Evolutionary conservation across 2,888 invertebrate genomes (phyloP), one percentile per base, ranked within the genome.

Genomic region (Hirtodrosophila confusa): DNA sequence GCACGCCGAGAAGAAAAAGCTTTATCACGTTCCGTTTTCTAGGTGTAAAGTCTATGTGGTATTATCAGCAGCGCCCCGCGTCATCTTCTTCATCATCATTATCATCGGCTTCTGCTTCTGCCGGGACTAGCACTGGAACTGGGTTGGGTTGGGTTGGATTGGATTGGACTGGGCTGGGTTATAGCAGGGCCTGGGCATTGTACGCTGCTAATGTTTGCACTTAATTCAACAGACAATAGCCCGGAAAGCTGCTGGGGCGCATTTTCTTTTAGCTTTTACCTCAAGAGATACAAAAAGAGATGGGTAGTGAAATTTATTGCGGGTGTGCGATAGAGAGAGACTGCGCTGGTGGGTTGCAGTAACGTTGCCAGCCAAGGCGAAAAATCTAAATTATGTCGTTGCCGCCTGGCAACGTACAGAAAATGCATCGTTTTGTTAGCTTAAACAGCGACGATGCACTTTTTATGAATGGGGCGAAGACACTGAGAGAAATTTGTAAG

Each of bases 361-460:
- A 41, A 49, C 23, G 39, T 31, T n/a, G 48, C 31, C 40, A 67
- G 63, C 50, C 65, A 56, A 58, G 63, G 78, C 70, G 61, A 78
- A 87, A 83, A 79, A 83, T 75, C 89, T 86, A 88, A 86, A 86
- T 86, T 85, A 88, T 88, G 88, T 86, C 83, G 88, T 77, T 86
- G 75, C 61, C 64, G 68, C 55, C 51, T 66, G 56, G 50, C 56
- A 56, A 51, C 51, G 51, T 48, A 76, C 66, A 63, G 65, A 64
- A 88, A 78, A 77, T 79, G 85, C 88, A 82, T 69, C 88, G 85
- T 78, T 87, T 85, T 87, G 78, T 82, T 53, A 63, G 85, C 85
- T 80, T 87, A 73, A 74, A 72, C 64, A 57, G 71, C 71, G 61
- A 67, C 66, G 71, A 48, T 78, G 80, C 75, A 49, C 66, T 78